These are phyloP conservation scores for Volucella bombylans DNA, from an alignment of 2,888 invertebrate species.

Conservation along the genomic window DNA sequence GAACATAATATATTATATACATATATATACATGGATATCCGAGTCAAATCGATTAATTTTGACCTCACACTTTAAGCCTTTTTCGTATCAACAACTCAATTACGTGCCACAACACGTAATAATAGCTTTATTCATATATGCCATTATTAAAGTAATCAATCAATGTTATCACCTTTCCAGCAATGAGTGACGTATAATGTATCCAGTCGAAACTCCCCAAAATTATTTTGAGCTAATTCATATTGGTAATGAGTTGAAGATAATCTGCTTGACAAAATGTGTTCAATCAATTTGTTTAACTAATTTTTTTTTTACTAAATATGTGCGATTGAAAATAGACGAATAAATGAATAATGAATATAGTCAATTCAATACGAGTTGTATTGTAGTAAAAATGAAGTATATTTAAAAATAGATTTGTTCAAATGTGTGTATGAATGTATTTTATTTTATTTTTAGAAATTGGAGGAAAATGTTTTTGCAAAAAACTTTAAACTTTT, in stretches of 20 bases:
- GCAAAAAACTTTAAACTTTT: constrained; percentile 3
- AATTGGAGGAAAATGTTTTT: not conserved
- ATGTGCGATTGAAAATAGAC: not conserved
- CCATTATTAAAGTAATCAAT: constrained; percentile 22
- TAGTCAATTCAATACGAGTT: constrained; percentile 24
- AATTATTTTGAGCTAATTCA: not conserved
- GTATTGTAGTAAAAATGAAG: not conserved
- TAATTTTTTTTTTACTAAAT: not conserved
- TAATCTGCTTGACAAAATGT: constrained; percentile 6
- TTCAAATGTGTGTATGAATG: not conserved
- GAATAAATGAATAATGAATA: not conserved
- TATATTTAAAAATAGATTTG: constrained; percentile 11
- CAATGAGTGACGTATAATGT: not conserved
- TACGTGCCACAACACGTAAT: constrained; percentile 12
- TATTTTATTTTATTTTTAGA: constrained; percentile 20
- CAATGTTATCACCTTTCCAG: constrained; percentile 11
- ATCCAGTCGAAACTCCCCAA: not conserved
- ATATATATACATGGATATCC: not conserved
- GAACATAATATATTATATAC: no score
- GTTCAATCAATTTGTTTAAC: not conserved
- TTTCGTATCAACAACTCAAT: constrained; percentile 5
- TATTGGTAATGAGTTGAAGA: not conserved
- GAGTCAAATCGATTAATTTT: constrained; percentile 14
- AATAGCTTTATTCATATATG: not conserved
- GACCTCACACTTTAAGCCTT: not conserved